Base-by-base conservation (phyloP, 2,797 vertebrate species). In the Alca torda region DNA sequence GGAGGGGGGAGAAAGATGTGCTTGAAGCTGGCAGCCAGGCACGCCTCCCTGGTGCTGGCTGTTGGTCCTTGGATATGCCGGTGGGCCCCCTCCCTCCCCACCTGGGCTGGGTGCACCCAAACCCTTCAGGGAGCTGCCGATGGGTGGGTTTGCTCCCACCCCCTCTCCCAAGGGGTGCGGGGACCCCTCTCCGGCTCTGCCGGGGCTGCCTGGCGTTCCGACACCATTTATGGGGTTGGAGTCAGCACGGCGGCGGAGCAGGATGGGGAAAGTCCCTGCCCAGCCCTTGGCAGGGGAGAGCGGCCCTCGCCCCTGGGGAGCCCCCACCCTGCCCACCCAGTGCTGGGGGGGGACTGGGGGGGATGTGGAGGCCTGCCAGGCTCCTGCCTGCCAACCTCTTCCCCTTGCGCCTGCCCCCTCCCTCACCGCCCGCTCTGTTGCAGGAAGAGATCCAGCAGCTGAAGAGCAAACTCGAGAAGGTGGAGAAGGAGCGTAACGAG, bases 381-480 rank as follows among this genome's bases (percentile, higher is more conserved):
- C 77, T 92, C 39, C 75, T 77, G 59, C 75, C 61, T 35, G 16
- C 79, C 90, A 94, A 46, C 87, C 48, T 88, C 84, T 60, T 79
- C 39, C 16, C 56, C 48, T 70, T 51, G 84, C 1, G 10, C 84
- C 81, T 90, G 53, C 79, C 91, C 86, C 77, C 86, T 95, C 90
- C 80, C 87, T 96, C 81, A 79, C 77, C 19, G 1, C 93, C 57
- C 0, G 8, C 87, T 96, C 64, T 93, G 84, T 87, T 74, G 68
- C 92, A 99, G 99, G 99, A 99, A 95, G 99, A 99, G 97, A 99
- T 99, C 96, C 99, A 99, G 96, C 99, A 99, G 95, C 98, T 99
- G 81, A 99, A 98, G 89, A 98, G 98, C 96, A 99, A 98, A 81
- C 96, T 99, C 23, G 99, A 99, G 97, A 99, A 99, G 97, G 98